Base-by-base conservation (phyloP, 2,797 vertebrate genomes). In the Neomorphus geoffroyi region DNA sequence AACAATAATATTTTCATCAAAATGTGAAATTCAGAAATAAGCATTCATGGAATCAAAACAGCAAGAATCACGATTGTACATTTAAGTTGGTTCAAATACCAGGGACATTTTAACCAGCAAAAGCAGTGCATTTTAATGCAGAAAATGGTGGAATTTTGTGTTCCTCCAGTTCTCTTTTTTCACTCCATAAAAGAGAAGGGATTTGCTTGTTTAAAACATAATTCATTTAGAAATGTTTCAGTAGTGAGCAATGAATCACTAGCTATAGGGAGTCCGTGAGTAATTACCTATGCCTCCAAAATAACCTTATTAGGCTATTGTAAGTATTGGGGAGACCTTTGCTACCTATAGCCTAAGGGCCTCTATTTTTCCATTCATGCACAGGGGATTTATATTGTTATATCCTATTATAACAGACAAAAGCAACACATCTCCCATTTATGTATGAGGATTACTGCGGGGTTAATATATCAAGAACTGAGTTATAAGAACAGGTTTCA, bases 1-100 rank as follows among this genome's bases (percentile, higher is more conserved):
- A 96, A 92, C 86, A 96, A 94, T 93, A 96, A 94, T 93, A 93
- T 97, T 97, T 94, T 81, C 80, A 96, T 93, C 81, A 96, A 91
- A 96, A 88, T 14, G 53, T 56, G 70, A 83, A 92, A 90, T 92
- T 90, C 66, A 90, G 75, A 93, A 78, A 66, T n/a, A 93, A 24
- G 75, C 58, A 51, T 78, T 92, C 80, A 79, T 23, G 26, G 90
- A 92, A 93, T 48, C 91, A 56, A 79, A 90, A 32, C 69, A 61
- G 57, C 16, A 37, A 77, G 75, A 88, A 78, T 35, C 27, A 11
- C 0, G 0, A 64, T 1, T 58, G 45, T 54, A 50, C 28, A 37
- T 54, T 78, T 72, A 80, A 74, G 80, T 33, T 73, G 45, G 17
- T 73, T 81, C n/a, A 64, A 92, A 58, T 66, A 83, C 22, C n/a